Base-by-base conservation (phyloP, 2,113 vertebrate genomes). In the Limanda limanda region DNA sequence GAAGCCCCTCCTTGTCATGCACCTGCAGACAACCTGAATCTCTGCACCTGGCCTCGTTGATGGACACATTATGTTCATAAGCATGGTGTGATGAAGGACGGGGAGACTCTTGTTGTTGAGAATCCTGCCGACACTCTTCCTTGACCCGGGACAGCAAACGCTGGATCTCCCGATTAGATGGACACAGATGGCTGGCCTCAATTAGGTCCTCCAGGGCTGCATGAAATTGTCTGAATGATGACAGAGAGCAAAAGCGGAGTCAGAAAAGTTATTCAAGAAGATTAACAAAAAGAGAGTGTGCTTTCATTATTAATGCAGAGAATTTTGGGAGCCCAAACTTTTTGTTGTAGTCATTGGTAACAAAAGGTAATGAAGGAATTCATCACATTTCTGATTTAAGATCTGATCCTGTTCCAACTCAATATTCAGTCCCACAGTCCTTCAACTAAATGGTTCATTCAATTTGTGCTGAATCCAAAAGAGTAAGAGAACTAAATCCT, bases 101-200 rank as follows among this genome's bases (percentile, higher is more conserved):
- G 89, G 95, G 74, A n/a, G 79, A 20, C 7, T 85, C 84, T 11
- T 78, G 81, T 42, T 81, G 85, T 1, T 79, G 85, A 0, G 68
- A 55, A 10, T 23, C 84, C 71, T 97, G 97, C 23, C 91, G 96
- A 82, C 95, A 99, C 65, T 99, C 98, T 37, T 99, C 98, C 82
- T 97, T 96, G 5, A 99, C 97, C 0, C 97, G 95, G 42, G 94
- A 89, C 79, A 98, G 89, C 1, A 99, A 95, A n/a, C 97, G 93
- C 83, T 93, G 94, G 87, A 99, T 96, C 88, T 99, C 98, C 61
- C 96, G 92, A 87, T 98, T 99, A 86, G 92, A 90, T 7, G 98
- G 98, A 85, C 96, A 97, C 24, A 99, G 93, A 55, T 96, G 96
- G 27, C 95, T 88, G 3, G 98, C 98, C 79, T 99, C 98, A 12